Percentiles rank a stretch among this genome's conserved stretches.
Conservation (phyloP, 2,888 invertebrate genomes). For the Scaptomyza parva region DNA sequence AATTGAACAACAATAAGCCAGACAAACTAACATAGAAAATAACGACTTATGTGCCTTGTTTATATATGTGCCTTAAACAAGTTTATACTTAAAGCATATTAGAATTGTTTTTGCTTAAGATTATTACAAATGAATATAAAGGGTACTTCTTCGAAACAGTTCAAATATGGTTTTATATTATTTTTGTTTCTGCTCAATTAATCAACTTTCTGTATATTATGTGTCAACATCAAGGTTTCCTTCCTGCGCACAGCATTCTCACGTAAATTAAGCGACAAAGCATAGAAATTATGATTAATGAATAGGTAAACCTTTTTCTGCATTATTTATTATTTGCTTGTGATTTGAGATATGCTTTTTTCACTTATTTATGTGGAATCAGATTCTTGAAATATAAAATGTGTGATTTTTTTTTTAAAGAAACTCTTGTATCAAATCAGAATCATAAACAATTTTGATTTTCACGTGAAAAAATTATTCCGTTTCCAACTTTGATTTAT, state of each 20-base stretch:
- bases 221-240: neutral
- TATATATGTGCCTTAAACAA: neutral
- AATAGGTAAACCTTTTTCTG: neutral
- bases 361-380: too few species aligned
- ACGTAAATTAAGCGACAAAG: neutral
- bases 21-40: conserved; percentile 7
- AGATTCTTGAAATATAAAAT: too few species aligned
- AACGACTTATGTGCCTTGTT: neutral
- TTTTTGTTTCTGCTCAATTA: neutral
- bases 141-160: neutral
- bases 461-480: too few species aligned
- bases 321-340: neutral
- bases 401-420: too few species aligned
- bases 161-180: neutral
- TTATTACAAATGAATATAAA: neutral
- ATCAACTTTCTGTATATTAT: neutral
- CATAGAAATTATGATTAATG: neutral
- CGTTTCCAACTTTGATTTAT: too few species aligned
- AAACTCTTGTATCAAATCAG: too few species aligned
- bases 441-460: too few species aligned
- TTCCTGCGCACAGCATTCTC: neutral
- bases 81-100: neutral
- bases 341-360: neutral
- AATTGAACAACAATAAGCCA: conserved; percentile 17
- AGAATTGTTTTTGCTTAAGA: neutral